A percentile compares a stretch with the other conserved stretches of the same genome.
phyloP scores from a whole-genome alignment of 2,888 invertebrate species.

The Crepidodera aurea region DNA sequence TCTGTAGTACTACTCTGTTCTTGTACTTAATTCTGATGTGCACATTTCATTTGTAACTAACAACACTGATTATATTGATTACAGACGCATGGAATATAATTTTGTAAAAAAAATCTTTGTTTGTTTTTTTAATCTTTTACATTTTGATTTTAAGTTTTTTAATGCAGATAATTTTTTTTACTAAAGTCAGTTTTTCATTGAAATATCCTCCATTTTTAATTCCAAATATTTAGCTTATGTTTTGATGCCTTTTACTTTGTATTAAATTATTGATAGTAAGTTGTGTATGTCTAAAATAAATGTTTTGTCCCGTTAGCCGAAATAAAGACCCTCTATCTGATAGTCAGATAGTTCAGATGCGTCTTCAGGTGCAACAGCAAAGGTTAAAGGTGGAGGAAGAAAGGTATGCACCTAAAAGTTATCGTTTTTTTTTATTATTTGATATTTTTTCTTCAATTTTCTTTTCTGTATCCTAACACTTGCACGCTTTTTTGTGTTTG shows the following conservation, averaged over 20 bases:
- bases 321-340: slow-evolving; percentile 76
- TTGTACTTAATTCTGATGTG: slow-evolving; percentile 42
- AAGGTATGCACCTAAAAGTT: slow-evolving; percentile 67
- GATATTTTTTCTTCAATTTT: slow-evolving; percentile 28
- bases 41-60: slow-evolving; percentile 57
- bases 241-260: no score
- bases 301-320: slow-evolving; percentile 63
- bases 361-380: slow-evolving; percentile 80
- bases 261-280: neutral
- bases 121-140: neutral
- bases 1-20: slow-evolving; percentile 1
- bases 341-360: slow-evolving; percentile 83
- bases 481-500: slow-evolving; percentile 28
- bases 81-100: slow-evolving; percentile 19
- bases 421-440: slow-evolving; percentile 13
- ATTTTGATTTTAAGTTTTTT: no score
- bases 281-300: slow-evolving; percentile 14
- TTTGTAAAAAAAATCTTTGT: neutral
- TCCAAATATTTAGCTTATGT: no score
- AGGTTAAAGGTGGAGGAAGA: slow-evolving; percentile 83
- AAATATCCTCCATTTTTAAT: no score
- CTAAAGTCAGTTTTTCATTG: no score
- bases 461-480: slow-evolving; percentile 33
- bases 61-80: slow-evolving; percentile 54
- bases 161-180: no score